Evolutionary conservation across 2,797 vertebrate species (phyloP).

Genomic region (Ceryle rudis): DNA sequence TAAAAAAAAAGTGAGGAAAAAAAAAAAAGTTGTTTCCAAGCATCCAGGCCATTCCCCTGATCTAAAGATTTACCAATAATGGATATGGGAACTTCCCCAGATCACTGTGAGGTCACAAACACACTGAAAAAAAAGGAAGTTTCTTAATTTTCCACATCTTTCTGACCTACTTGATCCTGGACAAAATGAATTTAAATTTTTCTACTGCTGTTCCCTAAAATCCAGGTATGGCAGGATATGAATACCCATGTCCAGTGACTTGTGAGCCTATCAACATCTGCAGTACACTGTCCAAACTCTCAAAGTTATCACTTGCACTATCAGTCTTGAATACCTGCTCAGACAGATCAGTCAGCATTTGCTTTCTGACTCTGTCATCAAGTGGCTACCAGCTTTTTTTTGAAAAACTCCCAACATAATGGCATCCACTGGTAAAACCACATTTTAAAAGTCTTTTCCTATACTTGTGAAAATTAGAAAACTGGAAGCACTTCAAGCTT

Average conservation of each 20-base stretch:
- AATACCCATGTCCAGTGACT: not conserved
- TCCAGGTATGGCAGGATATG: not conserved
- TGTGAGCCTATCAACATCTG: not conserved
- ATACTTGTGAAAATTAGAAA: not conserved
- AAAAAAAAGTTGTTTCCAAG: not conserved
- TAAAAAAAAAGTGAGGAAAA: accelerated
- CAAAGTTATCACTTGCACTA: not conserved
- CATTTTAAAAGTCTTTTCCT: not conserved
- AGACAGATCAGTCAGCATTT: not conserved
- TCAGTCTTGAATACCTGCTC: not conserved
- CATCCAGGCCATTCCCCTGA: not conserved
- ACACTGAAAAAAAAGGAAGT: not conserved
- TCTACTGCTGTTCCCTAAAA: not conserved
- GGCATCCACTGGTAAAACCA: not conserved
- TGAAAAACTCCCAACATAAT: not conserved
- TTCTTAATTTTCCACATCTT: not conserved
- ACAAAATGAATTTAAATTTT: not conserved
- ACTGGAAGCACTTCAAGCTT: not conserved
- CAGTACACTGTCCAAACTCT: accelerated
- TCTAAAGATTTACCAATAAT: not conserved
- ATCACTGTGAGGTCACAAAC: not conserved
- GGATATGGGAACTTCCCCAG: not conserved
- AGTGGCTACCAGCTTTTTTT: not conserved
- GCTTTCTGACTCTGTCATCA: not conserved
- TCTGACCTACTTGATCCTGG: not conserved